Conservation (phyloP, 2,113 vertebrate genomes). For the Trematocara zebra region DNA sequence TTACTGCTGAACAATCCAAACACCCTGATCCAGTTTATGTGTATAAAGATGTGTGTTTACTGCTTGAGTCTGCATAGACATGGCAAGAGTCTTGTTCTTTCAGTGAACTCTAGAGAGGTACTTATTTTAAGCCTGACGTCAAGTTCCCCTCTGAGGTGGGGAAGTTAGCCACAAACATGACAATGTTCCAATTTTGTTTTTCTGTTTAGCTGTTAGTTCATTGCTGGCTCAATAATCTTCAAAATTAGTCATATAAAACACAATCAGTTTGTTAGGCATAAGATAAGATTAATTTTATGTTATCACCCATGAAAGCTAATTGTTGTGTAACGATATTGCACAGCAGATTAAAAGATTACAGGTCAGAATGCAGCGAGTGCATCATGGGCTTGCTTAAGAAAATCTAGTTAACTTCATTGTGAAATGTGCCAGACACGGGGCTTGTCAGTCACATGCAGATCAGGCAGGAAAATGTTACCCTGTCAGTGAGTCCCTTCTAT, state of each 20-base stretch:
- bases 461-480: neutral
- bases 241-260: neutral
- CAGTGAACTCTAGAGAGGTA: neutral
- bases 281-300: neutral
- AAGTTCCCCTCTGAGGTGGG: neutral
- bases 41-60: neutral
- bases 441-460: neutral
- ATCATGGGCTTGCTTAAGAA: constrained; percentile 25
- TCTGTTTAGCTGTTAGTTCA: neutral
- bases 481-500: rapidly evolving
- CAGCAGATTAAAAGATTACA: constrained; percentile 42
- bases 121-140: constrained; percentile 18
- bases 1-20: neutral
- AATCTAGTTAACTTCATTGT: constrained; percentile 7
- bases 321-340: neutral
- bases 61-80: neutral
- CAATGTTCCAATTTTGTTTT: neutral
- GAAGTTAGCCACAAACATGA: constrained; percentile 5
- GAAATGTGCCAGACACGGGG: neutral
- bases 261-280: neutral
- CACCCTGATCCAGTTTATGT: neutral
- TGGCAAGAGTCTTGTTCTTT: neutral
- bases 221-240: neutral
- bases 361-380: neutral
- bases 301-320: neutral